Base-by-base conservation (phyloP, 2,888 invertebrate species). In the Lasius fuliginosus region DNA sequence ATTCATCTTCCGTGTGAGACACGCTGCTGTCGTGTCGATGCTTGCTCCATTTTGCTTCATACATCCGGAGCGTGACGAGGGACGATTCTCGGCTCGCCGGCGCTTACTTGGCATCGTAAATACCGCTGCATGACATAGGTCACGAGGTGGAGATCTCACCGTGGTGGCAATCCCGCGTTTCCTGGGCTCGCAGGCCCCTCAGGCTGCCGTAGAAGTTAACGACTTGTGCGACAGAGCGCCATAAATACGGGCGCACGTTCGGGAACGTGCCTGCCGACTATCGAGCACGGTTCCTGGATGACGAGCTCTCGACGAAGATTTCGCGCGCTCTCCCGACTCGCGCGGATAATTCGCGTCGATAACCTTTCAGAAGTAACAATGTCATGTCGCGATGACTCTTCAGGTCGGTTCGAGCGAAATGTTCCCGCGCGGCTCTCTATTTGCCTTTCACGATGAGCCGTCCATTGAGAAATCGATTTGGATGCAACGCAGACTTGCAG, bases 1-100 rank as follows among this genome's bases (percentile, higher is more conserved):
- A 91, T 87, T 82, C 87, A 90, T 91, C 90, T 90, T 49, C 9
- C 71, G 87, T 88, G 90, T 88, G 88, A 84, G 83, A 90, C 89
- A 88, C 85, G 84, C 40, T 36, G 56, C 64, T 74, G 83, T 86
- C 86, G 85, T 89, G 90, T 89, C 89, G 90, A 87, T 85, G 77
- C 84, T 71, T 76, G 86, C 74, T 90, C 87, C 90, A 90, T 88
- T 91, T 90, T 85, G 88, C 85, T 58, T 36, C 27, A 30, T 71
- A 75, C 68, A 71, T 86, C 74, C 85, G 82, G 56, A 75, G 77
- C 83, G 83, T 85, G 85, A 76, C 87, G 58, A 60, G 81, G 33
- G 71, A 75, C 85, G 84, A 83, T 75, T 81, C 83, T 73, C 83
- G 42, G 49, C 58, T 56, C 65, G 64, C 27, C 53, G 18, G 46